phyloP scores from a whole-genome alignment of 37 sponge, comb jelly and placozoan species.

The Aplysina aerophoba region DNA sequence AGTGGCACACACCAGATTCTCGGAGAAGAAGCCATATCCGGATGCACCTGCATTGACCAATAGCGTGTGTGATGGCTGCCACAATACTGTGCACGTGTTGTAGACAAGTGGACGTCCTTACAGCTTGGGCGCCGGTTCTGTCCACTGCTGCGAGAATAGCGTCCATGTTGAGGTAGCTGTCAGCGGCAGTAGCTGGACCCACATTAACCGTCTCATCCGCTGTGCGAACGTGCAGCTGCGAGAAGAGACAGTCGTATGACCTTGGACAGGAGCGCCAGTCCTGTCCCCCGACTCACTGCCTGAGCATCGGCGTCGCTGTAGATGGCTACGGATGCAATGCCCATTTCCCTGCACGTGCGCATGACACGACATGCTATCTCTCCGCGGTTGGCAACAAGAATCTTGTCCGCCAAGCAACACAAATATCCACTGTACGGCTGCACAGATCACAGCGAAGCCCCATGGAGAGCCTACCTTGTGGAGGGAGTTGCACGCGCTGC shows the following conservation, averaged over 20 bases:
- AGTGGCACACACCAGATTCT: constrained; percentile 72
- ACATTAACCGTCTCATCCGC: constrained; percentile 96
- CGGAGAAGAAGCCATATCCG: constrained; percentile 79
- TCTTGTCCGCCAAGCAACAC: too few relatives aligned
- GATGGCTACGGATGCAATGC: constrained; percentile 94
- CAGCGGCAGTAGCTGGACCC: constrained; percentile 83
- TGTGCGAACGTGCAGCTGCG: constrained; percentile 86
- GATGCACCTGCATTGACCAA: constrained; percentile 77
- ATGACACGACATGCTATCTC: constrained; percentile 98
- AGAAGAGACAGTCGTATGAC: not conserved
- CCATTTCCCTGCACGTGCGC: constrained; percentile 91
- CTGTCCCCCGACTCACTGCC: constrained; percentile 63
- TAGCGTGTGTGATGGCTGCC: not conserved
- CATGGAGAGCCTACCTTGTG: too few relatives aligned
- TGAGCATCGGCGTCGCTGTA: constrained; percentile 94
- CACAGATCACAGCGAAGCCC: too few relatives aligned
- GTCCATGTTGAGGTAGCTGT: constrained; percentile 97
- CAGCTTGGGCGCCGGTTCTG: constrained; percentile 92
- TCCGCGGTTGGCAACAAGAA: constrained; percentile 96
- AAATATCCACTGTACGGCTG: too few relatives aligned
- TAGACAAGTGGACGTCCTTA: constrained; percentile 54
- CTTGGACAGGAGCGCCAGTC: too few relatives aligned
- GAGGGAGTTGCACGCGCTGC: too few relatives aligned
- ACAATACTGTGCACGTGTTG: not conserved
- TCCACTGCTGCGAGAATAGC: constrained; percentile 84